phyloP scores from a whole-genome alignment of 2,888 invertebrate species.

The Cryptocheilus praepositus region DNA sequence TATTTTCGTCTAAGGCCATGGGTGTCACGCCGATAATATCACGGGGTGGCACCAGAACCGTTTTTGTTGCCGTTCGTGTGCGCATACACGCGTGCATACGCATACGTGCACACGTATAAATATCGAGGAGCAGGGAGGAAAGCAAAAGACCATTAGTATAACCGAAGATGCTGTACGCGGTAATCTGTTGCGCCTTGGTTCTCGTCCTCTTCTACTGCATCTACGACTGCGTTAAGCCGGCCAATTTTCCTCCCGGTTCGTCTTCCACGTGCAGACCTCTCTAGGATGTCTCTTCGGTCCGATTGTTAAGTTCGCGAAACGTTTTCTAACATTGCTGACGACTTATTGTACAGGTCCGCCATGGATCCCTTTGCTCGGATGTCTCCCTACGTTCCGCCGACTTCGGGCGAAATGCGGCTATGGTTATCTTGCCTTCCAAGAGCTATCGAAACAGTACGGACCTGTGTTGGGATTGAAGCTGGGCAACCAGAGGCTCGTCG shows the following conservation, averaged over 20 bases:
- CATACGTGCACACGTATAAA: conserved; percentile 9
- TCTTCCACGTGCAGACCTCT: conserved; percentile 6
- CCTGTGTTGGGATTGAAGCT: conserved; percentile 81
- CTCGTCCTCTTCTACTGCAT: conserved; percentile 47
- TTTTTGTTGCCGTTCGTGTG: conserved; percentile 20
- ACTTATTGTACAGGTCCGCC: conserved; percentile 75
- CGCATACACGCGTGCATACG: conserved; percentile 20
- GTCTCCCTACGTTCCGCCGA: conserved; percentile 71
- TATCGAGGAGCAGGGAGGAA: conserved; percentile 5
- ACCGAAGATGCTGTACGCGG: conserved; percentile 43
- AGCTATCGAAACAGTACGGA: conserved; percentile 79
- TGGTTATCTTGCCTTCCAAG: conserved; percentile 80
- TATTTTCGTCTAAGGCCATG: conserved; percentile 51
- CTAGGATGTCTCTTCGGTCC: no score
- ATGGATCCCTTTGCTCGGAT: conserved; percentile 78
- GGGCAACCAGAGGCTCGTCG: conserved; percentile 79
- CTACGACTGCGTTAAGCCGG: conserved; percentile 61
- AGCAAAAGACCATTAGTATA: conserved; percentile 21
- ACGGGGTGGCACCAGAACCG: conserved; percentile 19
- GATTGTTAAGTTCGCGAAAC: no score
- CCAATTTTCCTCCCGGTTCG: conserved; percentile 67
- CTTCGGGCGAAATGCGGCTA: conserved; percentile 73
- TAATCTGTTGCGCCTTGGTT: conserved; percentile 35
- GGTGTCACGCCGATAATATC: conserved; percentile 46
- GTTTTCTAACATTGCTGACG: no score